Evolutionary conservation across 1,140 invertebrate genomes (phyloP).

Genomic region (Drosophila watanabei): DNA sequence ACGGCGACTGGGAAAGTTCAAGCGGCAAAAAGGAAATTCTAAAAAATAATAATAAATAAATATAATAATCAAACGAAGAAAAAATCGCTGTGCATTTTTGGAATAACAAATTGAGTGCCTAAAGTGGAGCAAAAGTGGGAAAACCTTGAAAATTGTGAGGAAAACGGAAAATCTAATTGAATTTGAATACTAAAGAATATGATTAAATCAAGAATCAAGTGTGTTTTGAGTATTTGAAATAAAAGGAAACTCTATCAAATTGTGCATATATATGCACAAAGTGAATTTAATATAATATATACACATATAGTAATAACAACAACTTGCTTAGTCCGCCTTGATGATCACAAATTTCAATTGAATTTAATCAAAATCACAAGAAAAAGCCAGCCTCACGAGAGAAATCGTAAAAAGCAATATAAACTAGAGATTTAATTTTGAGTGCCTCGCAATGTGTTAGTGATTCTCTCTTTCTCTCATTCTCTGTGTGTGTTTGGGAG

Average conservation of each 20-base stretch:
- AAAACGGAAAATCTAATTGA: slow-evolving; percentile 19
- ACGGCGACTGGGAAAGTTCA: slow-evolving; percentile 71
- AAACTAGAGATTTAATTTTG: slow-evolving; percentile 73
- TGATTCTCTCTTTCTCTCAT: neutral
- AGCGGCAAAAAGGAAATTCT: slow-evolving; percentile 17
- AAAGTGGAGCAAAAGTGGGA: slow-evolving; percentile 31
- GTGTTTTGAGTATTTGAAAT: slow-evolving; percentile 6
- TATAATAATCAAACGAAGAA: slow-evolving; percentile 7
- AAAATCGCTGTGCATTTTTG: slow-evolving; percentile 10
- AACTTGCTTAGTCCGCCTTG: slow-evolving; percentile 45
- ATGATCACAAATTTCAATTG: slow-evolving; percentile 83
- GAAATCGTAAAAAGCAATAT: slow-evolving; percentile 42
- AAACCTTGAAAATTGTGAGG: slow-evolving; percentile 46
- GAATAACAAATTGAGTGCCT: slow-evolving; percentile 3
- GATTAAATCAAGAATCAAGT: neutral
- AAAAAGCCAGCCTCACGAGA: slow-evolving; percentile 51
- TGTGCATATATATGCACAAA: slow-evolving; percentile 14
- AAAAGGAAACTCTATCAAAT: slow-evolving; percentile 8
- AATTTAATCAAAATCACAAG: slow-evolving; percentile 84
- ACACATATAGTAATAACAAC: slow-evolving; percentile 30
- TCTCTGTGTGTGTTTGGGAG: slow-evolving; percentile 23
- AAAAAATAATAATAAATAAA: neutral
- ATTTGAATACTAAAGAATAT: slow-evolving; percentile 7
- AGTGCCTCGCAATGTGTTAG: slow-evolving; percentile 54
- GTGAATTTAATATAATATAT: slow-evolving; percentile 19